phyloP scores from a whole-genome alignment of 2,888 invertebrate genomes.

The Lasioglossum zephyrum region DNA sequence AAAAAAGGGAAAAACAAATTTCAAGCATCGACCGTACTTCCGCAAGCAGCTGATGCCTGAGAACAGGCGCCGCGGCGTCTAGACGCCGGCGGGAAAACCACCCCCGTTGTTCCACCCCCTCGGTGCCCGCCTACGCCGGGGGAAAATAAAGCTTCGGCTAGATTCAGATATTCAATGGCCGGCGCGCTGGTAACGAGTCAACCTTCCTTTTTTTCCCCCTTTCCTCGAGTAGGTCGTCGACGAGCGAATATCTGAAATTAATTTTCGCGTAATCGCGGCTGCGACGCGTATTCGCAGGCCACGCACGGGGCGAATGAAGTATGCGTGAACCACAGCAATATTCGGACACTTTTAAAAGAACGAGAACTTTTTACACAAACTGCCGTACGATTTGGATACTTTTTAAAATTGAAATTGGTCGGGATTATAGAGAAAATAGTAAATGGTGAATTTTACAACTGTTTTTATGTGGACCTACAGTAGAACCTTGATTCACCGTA shows the following conservation, averaged over 20 bases:
- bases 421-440: too few species aligned
- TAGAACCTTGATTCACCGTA: too few species aligned
- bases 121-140: conserved; percentile 9
- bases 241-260: conserved; percentile 1
- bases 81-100: conserved; percentile 67
- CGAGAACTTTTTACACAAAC: too few species aligned
- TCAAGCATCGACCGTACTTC: conserved; percentile 69
- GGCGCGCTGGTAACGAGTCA: conserved; percentile 24
- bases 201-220: neutral
- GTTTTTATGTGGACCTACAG: too few species aligned
- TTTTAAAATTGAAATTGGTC: too few species aligned
- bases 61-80: conserved; percentile 71
- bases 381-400: too few species aligned
- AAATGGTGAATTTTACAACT: too few species aligned
- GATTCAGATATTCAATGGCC: conserved; percentile 63
- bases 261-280: conserved; percentile 1
- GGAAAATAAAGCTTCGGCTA: conserved; percentile 58
- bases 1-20: conserved; percentile 32
- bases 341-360: neutral
- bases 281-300: neutral
- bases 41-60: conserved; percentile 71
- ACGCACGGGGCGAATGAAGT: neutral
- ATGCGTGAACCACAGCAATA: neutral
- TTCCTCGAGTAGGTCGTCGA: conserved; percentile 9
- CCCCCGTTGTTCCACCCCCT: conserved; percentile 25